Percentiles rank a stretch among this genome's conserved stretches.
Conservation (phyloP, 1,140 invertebrate genomes). For the Calliphora vicina region DNA sequence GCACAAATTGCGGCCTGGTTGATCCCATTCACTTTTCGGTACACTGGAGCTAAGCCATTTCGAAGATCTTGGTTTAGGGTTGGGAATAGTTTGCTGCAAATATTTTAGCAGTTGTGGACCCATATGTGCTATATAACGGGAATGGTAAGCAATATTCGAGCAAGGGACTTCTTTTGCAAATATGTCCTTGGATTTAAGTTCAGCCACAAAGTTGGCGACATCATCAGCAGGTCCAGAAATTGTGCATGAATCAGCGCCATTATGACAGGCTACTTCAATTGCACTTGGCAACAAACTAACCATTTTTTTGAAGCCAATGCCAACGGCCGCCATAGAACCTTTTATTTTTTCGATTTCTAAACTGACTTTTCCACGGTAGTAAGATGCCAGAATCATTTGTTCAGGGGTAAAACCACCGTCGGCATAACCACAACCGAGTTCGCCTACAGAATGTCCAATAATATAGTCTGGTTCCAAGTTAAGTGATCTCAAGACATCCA, state of each 20-base stretch:
- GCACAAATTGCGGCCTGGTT: slow-evolving; percentile 71
- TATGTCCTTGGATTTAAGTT: slow-evolving; percentile 75
- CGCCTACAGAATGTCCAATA: slow-evolving; percentile 88
- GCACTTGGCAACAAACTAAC: slow-evolving; percentile 70
- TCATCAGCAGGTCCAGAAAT: slow-evolving; percentile 82
- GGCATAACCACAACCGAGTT: slow-evolving; percentile 89
- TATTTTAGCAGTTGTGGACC: slow-evolving; percentile 77
- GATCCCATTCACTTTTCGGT: slow-evolving; percentile 78
- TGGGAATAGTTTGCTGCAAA: slow-evolving; percentile 74
- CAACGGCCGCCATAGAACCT: slow-evolving; percentile 88
- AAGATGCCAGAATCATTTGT: slow-evolving; percentile 83
- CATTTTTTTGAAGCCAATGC: slow-evolving; percentile 70
- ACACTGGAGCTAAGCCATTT: slow-evolving; percentile 91
- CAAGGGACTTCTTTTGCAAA: slow-evolving; percentile 85
- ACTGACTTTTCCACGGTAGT: slow-evolving; percentile 85
- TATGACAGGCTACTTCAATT: slow-evolving; percentile 87
- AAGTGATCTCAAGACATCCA: slow-evolving; percentile 76
- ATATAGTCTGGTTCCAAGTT: slow-evolving; percentile 83
- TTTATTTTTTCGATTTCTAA: slow-evolving; percentile 77
- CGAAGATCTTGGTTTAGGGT: slow-evolving; percentile 73
- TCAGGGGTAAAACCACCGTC: slow-evolving; percentile 85
- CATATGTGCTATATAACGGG: slow-evolving; percentile 77
- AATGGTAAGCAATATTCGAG: slow-evolving; percentile 87
- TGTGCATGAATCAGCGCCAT: slow-evolving; percentile 82
- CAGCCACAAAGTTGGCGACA: slow-evolving; percentile 74